Conservation (phyloP, 53 echinoderm and acorn worm genomes). For the Luidia sarsii region DNA sequence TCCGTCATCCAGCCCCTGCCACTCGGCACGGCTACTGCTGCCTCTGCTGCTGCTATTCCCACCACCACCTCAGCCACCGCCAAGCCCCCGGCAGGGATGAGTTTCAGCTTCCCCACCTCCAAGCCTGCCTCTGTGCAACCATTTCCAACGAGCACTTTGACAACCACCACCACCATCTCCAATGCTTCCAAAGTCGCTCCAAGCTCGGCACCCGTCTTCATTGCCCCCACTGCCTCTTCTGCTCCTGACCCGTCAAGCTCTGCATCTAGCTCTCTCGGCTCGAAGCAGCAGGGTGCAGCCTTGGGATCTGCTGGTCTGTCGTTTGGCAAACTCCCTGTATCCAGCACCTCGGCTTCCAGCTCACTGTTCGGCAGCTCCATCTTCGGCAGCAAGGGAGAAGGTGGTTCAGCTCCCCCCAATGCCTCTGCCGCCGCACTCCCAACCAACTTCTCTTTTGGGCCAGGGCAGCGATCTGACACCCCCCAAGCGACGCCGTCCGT, state of each 20-base stretch:
- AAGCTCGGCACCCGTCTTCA: background rate
- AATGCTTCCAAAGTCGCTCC: background rate
- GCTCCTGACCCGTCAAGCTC: too few species aligned
- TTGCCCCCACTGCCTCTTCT: too few species aligned
- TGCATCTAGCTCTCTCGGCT: too few species aligned
- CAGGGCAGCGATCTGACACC: background rate
- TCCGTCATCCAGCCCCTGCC: constrained; percentile 24
- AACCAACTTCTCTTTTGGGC: background rate
- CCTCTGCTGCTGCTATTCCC: too few species aligned
- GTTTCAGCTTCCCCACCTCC: background rate
- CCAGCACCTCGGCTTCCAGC: too few species aligned
- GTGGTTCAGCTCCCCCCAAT: background rate
- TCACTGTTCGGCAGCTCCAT: constrained; percentile 8
- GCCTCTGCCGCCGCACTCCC: background rate
- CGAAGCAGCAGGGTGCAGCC: too few species aligned
- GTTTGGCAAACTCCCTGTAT: too few species aligned
- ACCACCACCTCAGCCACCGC: too few species aligned
- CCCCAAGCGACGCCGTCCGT: background rate
- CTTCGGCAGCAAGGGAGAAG: constrained; percentile 27
- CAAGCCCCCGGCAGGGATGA: too few species aligned
- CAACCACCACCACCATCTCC: constrained; percentile 18
- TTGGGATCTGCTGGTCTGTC: too few species aligned
- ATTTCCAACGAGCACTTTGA: background rate
- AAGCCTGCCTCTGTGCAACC: constrained; percentile 16
- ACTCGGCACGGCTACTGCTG: constrained; percentile 8